Evolutionary conservation across 2,113 vertebrate genomes (phyloP).

Genomic region (Chlamydotis undulata): DNA sequence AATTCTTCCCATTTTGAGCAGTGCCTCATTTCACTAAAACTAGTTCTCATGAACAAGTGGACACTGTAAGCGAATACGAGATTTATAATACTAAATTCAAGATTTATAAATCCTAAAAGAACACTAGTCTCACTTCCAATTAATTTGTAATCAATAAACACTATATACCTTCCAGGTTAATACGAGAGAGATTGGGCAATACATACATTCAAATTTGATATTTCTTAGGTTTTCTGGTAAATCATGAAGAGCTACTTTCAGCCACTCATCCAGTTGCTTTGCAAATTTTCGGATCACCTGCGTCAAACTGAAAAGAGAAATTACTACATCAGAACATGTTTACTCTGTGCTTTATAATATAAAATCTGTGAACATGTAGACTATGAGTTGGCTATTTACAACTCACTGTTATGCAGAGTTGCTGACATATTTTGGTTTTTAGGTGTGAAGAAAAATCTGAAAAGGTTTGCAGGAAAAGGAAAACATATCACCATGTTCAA

Average conservation of each 20-base stretch:
- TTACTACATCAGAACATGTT: background rate
- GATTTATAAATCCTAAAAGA: background rate
- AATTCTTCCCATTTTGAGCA: background rate
- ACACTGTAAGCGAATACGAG: background rate
- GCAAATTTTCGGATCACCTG: conserved; percentile 99
- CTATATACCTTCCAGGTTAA: background rate
- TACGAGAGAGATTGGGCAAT: background rate
- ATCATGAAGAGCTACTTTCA: conserved; percentile 96
- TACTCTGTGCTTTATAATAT: background rate
- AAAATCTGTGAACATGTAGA: background rate
- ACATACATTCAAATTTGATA: conserved; percentile 96
- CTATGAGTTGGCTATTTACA: background rate
- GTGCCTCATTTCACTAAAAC: background rate
- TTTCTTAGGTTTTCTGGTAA: conserved; percentile 96
- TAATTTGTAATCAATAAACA: background rate
- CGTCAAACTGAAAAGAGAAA: conserved; percentile 84
- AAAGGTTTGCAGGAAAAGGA: background rate
- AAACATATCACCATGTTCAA: background rate
- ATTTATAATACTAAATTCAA: background rate
- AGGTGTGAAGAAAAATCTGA: background rate
- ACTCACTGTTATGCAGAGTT: background rate
- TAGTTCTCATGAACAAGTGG: background rate
- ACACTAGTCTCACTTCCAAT: conserved; percentile 4
- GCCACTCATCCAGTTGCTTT: conserved; percentile 98
- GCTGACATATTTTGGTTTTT: background rate